Conservation (phyloP, 2,797 vertebrate genomes). For the Acanthurus leucopareius region DNA sequence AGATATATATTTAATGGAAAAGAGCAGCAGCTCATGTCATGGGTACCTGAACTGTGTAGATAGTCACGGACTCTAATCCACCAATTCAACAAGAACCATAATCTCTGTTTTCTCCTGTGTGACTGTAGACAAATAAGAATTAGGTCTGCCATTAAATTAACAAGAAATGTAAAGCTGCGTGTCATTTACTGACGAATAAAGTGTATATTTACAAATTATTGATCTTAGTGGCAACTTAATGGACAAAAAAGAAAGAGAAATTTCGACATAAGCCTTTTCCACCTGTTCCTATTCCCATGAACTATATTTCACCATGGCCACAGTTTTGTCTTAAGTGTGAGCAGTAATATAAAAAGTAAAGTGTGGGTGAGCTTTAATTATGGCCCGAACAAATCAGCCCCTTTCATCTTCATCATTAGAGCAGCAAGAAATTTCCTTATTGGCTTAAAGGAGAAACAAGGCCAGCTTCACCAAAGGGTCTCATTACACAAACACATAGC, state of each 20-base stretch:
- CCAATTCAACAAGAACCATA: slow-evolving; percentile 26
- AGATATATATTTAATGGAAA: slow-evolving; percentile 52
- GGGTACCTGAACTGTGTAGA: slow-evolving; percentile 19
- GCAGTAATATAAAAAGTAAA: neutral
- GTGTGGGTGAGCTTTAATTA: slow-evolving; percentile 15
- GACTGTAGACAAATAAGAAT: slow-evolving; percentile 2
- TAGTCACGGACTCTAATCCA: slow-evolving; percentile 39
- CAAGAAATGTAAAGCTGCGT: neutral
- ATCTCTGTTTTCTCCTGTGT: slow-evolving; percentile 23
- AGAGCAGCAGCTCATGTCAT: slow-evolving; percentile 31
- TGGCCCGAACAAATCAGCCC: slow-evolving; percentile 4
- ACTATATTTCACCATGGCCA: neutral
- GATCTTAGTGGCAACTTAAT: neutral
- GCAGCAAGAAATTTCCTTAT: slow-evolving; percentile 14
- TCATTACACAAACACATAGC: slow-evolving; percentile 24
- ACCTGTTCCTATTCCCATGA: neutral
- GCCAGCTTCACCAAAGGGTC: slow-evolving; percentile 6
- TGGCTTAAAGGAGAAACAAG: neutral
- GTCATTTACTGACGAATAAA: neutral
- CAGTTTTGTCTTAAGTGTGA: neutral
- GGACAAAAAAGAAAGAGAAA: neutral
- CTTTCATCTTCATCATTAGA: neutral
- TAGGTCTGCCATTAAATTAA: neutral
- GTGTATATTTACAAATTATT: neutral
- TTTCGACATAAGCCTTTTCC: neutral